phyloP scores from a whole-genome alignment of 2,113 vertebrate species.

The Prunella fulvescens region DNA sequence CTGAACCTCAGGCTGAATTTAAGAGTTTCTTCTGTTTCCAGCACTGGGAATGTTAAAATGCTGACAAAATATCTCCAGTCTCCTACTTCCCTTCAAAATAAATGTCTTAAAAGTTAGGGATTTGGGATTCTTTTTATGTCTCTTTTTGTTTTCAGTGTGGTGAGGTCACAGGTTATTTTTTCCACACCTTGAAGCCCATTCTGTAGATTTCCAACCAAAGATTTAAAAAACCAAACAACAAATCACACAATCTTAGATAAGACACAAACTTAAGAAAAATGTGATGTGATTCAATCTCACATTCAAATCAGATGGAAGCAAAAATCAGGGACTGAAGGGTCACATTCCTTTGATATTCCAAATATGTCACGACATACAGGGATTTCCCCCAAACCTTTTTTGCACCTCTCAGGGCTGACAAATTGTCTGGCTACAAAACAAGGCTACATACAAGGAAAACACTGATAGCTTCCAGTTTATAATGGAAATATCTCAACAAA shows the following conservation, averaged over 20 bases:
- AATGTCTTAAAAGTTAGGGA: neutral
- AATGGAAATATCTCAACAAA: neutral
- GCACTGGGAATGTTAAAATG: neutral
- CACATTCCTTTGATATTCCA: neutral
- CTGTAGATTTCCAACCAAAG: neutral
- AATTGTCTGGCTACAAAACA: neutral
- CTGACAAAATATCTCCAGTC: neutral
- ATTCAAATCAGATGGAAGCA: neutral
- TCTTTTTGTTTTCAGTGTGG: neutral
- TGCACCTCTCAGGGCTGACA: neutral
- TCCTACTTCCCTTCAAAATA: neutral
- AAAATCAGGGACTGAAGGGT: neutral
- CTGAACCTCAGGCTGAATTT: neutral
- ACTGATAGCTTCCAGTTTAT: neutral
- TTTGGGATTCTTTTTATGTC: neutral
- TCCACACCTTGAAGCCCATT: neutral
- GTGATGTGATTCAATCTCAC: neutral
- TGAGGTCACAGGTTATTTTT: neutral
- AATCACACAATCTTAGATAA: neutral
- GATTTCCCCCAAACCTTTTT: neutral
- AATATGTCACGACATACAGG: accelerated
- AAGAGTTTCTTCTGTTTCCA: neutral
- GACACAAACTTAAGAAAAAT: neutral
- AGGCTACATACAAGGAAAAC: neutral
- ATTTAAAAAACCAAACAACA: neutral